These are phyloP conservation scores for Pollenia griseotomentosa DNA, from an alignment of 2,888 invertebrate genomes.

Conservation along the genomic window DNA sequence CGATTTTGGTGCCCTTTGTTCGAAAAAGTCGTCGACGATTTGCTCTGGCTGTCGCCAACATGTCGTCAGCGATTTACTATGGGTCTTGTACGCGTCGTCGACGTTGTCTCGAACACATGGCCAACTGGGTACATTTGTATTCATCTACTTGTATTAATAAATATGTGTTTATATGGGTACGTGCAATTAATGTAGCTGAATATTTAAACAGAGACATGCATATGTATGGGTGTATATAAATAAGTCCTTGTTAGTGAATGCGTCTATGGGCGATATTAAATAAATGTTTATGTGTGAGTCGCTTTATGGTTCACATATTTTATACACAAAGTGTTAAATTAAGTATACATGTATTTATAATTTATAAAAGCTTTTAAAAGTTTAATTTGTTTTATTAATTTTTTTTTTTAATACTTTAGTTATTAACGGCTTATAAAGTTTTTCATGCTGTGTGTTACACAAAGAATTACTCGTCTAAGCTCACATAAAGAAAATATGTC, in stretches of 20 bases:
- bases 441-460: no score
- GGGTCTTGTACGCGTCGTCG: no score
- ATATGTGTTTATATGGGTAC: not conserved
- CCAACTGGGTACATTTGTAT: no score
- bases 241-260: not conserved
- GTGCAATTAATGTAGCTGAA: slow-evolving; percentile 7
- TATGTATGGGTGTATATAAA: not conserved
- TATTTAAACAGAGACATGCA: not conserved
- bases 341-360: slow-evolving; percentile 70
- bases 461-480: no score
- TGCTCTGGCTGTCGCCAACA: no score
- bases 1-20: no score
- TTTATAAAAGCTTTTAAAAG: slow-evolving; percentile 57
- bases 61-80: no score
- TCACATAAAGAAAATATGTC: no score
- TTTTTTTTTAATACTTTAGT: not conserved
- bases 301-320: slow-evolving; percentile 45
- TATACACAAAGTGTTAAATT: slow-evolving; percentile 62
- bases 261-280: not conserved
- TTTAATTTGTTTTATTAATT: slow-evolving; percentile 6
- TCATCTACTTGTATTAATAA: not conserved
- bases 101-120: no score
- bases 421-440: no score
- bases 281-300: not conserved
- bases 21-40: no score